Evolutionary conservation across 2,888 invertebrate species (phyloP), one percentile per base, ranked within the genome.

Genomic region (Eupelmus urozonus): DNA sequence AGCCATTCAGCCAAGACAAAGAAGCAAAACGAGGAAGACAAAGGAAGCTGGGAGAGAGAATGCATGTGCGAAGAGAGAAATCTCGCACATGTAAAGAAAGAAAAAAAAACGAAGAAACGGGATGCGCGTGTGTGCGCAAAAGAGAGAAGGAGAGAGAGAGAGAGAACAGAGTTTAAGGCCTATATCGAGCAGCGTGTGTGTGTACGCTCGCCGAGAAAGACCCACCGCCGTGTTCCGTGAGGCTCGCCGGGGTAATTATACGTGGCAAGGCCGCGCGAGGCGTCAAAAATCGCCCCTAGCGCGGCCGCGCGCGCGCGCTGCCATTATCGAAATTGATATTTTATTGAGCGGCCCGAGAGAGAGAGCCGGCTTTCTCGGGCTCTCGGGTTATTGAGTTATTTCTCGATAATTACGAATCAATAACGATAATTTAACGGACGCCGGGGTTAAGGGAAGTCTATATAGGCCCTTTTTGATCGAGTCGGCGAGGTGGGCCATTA

Each of bases 161-260:
- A 71, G 67, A 42, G 70, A 25, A 59, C 74, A 49, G 40, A 66
- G 78, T 74, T 74, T 74, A 78, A 73, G 73, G 51, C 78, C 49
- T 49, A 67, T 70, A 71, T 71, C 71, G 79, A n/a, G 34, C 34
- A 34, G 9, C 3, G 34, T 3, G n/a, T n/a, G n/a, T n/a, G n/a
- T n/a, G n/a, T n/a, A n/a, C n/a, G n/a, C n/a, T n/a, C n/a, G n/a
- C n/a, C n/a, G n/a, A n/a, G n/a, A n/a, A 9, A 34, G 88, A 89
- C 89, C 88, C 88, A 88, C 89, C 89, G 88, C 89, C 86, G 89
- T 86, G 89, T 88, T 88, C 86, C 85, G 87, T 88, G 88, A 89
- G 88, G 83, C 85, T 78, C 75, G 60, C 9, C 34, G 9, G n/a
- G 34, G 34, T 78, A 78, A 78, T 78, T 85, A 89, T 83, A 80